Conservation (phyloP, 1,140 invertebrate genomes). For the Lepidostoma basale region DNA sequence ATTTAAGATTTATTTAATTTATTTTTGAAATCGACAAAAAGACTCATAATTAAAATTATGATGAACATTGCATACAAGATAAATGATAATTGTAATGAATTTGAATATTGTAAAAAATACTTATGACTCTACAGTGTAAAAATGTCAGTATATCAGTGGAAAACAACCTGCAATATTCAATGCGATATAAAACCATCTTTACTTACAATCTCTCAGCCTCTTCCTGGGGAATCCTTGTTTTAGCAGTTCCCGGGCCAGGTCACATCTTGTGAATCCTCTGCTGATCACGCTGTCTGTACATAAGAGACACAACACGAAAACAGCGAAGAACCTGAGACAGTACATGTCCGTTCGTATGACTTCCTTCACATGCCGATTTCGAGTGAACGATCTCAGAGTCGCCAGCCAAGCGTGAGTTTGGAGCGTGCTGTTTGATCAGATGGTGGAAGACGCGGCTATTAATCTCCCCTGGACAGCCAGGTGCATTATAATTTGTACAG, state of each 20-base stretch:
- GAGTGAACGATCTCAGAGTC: too few relatives aligned
- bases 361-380: not conserved
- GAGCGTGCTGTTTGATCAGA: too few relatives aligned
- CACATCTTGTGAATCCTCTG: constrained; percentile 40
- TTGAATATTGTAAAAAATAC: not conserved
- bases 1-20: too few relatives aligned
- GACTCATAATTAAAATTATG: too few relatives aligned
- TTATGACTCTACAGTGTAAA: not conserved
- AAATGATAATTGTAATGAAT: not conserved
- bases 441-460: too few relatives aligned
- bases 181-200: too few relatives aligned
- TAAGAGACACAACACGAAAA: not conserved
- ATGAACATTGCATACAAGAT: not conserved
- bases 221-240: constrained; percentile 32
- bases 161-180: too few relatives aligned
- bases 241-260: constrained; percentile 34
- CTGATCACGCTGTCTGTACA: not conserved
- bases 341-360: not conserved
- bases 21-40: too few relatives aligned
- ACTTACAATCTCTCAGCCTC: constrained; percentile 9
- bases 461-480: too few relatives aligned
- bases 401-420: too few relatives aligned
- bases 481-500: too few relatives aligned
- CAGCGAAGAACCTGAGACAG: not conserved
- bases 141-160: not conserved